Conservation (phyloP, 2,888 invertebrate species). For the Drosophila suboccidentalis region DNA sequence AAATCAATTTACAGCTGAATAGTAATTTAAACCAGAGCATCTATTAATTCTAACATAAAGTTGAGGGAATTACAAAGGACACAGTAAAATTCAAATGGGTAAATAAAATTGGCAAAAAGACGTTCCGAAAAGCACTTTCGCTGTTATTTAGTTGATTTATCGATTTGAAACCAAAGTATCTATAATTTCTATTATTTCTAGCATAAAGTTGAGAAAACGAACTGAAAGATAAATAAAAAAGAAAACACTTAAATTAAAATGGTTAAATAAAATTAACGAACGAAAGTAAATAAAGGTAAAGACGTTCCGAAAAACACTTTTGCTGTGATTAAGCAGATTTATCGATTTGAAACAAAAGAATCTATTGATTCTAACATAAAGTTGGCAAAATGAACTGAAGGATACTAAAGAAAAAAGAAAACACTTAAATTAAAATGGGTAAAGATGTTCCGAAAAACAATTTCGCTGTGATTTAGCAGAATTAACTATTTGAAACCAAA, state of each 20-base stretch:
- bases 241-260: too few species aligned
- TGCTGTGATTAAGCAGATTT: too few species aligned
- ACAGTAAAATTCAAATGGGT: background rate
- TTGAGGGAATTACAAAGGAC: background rate
- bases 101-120: background rate
- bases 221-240: background rate
- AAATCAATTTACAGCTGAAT: background rate
- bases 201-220: background rate
- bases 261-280: too few species aligned
- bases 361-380: background rate
- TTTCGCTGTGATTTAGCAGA: too few species aligned
- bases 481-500: too few species aligned
- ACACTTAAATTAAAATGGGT: background rate
- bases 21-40: background rate
- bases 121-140: background rate
- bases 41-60: background rate
- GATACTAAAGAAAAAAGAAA: too few species aligned
- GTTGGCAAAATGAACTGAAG: background rate
- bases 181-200: background rate
- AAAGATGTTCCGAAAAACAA: too few species aligned
- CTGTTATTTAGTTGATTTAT: constrained; percentile 14
- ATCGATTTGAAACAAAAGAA: too few species aligned
- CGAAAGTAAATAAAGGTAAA: too few species aligned
- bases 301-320: too few species aligned
- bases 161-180: background rate